Base-by-base conservation (phyloP, 2,113 vertebrate genomes). In the Castor canadensis region DNA sequence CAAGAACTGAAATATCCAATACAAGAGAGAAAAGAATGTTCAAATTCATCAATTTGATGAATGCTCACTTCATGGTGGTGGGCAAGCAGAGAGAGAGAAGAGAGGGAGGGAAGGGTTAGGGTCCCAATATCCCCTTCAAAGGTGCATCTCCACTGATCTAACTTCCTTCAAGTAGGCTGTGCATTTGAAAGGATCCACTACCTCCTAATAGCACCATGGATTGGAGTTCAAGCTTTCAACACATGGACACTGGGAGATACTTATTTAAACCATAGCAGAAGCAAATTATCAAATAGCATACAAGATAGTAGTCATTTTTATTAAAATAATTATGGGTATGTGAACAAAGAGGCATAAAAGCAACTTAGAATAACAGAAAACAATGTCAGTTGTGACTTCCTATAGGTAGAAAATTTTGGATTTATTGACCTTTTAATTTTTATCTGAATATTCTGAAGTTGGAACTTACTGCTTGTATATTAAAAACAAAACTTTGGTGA, bases 361-460 rank as follows among this genome's bases (percentile, higher is more conserved):
- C 54, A 93, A 67, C 40, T 67, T 72, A 69, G 47, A 82, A 35
- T 93, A 71, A 66, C 26, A 90, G 24, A 76, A 52, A 89, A 19
- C 11, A 82, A 1, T 4, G 6, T 80, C 87, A 43, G 35, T 89
- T 45, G 40, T 91, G 56, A 88, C 13, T 85, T 92, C 69, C 24
- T 40, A 8, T 69, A 19, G 30, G 9, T 54, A 73, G 82, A 60
- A 88, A 30, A 60, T 56, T 47, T 49, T 54, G 38, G 24, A 77
- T 77, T 87, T 93, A 80, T 60, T 87, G 92, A 1, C 3, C 72
- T 85, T 77, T 72, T 64, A 77, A 83, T 35, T 52, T 94, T 95
- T 96, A 84, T 56, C 32, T 81, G 3, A 66, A 12, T 75, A 69
- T 71, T 81, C 9, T 73, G 9, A 76, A 90, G 73, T 56, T 28